Conservation (phyloP, 2,797 vertebrate species). For the Rhabdophis nuchalis region DNA sequence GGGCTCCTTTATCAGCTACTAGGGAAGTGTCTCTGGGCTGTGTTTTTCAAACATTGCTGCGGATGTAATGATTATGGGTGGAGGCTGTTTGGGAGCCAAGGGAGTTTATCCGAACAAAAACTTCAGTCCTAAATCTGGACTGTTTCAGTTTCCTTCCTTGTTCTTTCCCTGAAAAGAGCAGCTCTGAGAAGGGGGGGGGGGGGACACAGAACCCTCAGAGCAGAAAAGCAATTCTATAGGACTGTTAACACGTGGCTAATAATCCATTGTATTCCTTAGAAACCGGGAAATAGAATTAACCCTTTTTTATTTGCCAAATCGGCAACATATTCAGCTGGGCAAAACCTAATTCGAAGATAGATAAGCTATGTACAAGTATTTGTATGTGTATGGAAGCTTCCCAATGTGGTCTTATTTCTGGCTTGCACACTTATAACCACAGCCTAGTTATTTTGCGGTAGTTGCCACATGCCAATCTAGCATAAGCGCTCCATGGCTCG, state of each 20-base stretch:
- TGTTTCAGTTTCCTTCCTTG: constrained; percentile 88
- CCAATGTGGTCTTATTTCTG: background rate
- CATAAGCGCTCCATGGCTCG: too few species aligned
- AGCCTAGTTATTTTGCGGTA: background rate
- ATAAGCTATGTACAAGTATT: background rate
- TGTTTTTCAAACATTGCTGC: constrained; percentile 76
- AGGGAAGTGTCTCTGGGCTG: constrained; percentile 48
- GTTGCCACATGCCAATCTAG: background rate
- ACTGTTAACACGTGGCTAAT: constrained; percentile 35
- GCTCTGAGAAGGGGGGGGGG: constrained; percentile 29
- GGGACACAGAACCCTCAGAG: background rate
- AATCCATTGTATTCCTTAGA: constrained; percentile 24
- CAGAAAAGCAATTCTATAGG: constrained; percentile 26
- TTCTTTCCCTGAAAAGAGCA: constrained; percentile 82
- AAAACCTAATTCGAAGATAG: background rate
- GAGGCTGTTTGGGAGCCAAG: constrained; percentile 80
- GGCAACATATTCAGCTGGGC: background rate
- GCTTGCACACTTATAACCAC: background rate
- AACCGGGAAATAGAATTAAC: background rate
- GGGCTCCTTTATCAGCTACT: constrained; percentile 33
- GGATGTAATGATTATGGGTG: constrained; percentile 86
- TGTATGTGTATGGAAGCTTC: background rate
- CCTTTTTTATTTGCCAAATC: background rate
- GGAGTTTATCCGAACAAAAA: constrained; percentile 88
- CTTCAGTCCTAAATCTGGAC: constrained; percentile 83